Conservation (phyloP, 2,797 vertebrate species). For the Etheostoma perlongum region DNA sequence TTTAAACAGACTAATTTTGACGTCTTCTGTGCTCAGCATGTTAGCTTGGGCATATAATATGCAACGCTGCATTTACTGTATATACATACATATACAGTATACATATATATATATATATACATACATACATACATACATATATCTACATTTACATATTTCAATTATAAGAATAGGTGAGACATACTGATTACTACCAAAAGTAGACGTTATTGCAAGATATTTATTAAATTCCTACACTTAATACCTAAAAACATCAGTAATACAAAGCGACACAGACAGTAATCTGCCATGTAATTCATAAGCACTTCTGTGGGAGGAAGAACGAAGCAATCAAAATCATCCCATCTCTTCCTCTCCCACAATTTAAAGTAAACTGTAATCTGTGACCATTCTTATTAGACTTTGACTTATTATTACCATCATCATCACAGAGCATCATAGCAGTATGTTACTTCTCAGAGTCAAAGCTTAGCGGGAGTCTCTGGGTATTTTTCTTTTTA, state of each 20-base stretch:
- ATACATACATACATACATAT: too few species aligned
- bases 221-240: constrained; percentile 2
- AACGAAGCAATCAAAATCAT: constrained; percentile 32
- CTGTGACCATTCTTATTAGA: constrained; percentile 54
- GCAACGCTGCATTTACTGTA: too few species aligned
- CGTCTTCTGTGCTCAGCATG: too few species aligned
- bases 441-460: constrained; percentile 43
- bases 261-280: constrained; percentile 8
- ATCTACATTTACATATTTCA: background rate
- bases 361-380: constrained; percentile 57
- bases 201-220: background rate
- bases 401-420: constrained; percentile 57
- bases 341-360: constrained; percentile 17
- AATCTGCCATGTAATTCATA: constrained; percentile 42
- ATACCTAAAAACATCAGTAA: constrained; percentile 17
- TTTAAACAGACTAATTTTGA: too few species aligned
- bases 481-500: constrained; percentile 63
- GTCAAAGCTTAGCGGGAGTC: constrained; percentile 47
- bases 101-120: too few species aligned
- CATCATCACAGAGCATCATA: constrained; percentile 4
- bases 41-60: too few species aligned
- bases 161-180: background rate
- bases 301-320: constrained; percentile 15
- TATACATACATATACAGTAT: too few species aligned
- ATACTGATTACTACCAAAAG: background rate